These are phyloP conservation scores for Pemphredon lugubris DNA, from an alignment of 2,888 invertebrate genomes.

Conservation along the genomic window DNA sequence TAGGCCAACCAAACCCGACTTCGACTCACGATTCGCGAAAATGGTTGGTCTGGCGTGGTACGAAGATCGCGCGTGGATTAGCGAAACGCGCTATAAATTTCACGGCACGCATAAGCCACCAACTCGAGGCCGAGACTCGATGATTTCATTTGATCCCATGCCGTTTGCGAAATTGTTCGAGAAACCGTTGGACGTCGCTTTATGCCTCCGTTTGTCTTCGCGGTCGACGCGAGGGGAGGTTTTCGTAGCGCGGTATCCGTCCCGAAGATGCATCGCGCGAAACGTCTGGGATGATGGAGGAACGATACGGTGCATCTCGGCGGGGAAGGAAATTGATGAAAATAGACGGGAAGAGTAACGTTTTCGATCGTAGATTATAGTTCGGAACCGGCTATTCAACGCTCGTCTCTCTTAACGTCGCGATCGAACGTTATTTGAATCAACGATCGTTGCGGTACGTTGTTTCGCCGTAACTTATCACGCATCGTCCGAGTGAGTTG, in stretches of 20 bases:
- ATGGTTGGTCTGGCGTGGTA: too few species aligned
- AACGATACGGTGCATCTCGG: not conserved
- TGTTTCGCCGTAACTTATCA: too few species aligned
- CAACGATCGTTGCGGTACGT: too few species aligned
- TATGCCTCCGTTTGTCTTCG: slow-evolving; percentile 4
- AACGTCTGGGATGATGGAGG: slow-evolving; percentile 10
- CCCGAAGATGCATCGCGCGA: slow-evolving; percentile 9
- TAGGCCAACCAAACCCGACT: slow-evolving; percentile 31
- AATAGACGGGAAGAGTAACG: too few species aligned
- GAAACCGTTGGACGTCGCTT: not conserved
- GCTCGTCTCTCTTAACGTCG: too few species aligned
- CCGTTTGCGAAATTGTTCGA: slow-evolving; percentile 37
- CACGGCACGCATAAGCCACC: too few species aligned
- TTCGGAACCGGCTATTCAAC: too few species aligned
- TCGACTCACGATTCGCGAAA: too few species aligned
- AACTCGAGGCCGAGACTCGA: slow-evolving; percentile 34
- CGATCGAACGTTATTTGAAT: too few species aligned
- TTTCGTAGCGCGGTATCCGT: too few species aligned
- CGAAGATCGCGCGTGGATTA: slow-evolving; percentile 47
- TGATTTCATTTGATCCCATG: slow-evolving; percentile 70
- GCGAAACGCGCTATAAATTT: slow-evolving; percentile 4
- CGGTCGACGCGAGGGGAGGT: not conserved
- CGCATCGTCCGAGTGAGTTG: too few species aligned
- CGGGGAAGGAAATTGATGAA: slow-evolving; percentile 16
- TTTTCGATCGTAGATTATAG: too few species aligned